A percentile compares a stretch with the other conserved stretches of the same genome.
Evolutionary conservation across 2,113 vertebrate species (phyloP).

Genomic region (Corvus cornix): DNA sequence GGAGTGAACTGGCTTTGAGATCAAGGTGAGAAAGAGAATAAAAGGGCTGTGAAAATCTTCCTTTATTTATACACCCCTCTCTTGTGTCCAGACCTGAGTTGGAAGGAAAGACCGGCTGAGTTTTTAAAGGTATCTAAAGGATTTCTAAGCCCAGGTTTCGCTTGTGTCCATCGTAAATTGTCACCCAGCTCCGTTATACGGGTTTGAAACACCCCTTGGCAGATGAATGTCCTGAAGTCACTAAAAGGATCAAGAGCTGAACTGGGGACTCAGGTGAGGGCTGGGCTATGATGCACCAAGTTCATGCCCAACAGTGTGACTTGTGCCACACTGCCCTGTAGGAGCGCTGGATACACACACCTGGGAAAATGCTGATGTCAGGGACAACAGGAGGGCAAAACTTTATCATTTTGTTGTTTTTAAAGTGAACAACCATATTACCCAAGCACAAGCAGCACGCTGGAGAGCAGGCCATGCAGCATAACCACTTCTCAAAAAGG

Average conservation of each 20-base stretch:
- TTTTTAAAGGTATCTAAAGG: not conserved
- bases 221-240: not conserved
- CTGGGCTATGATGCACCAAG: not conserved
- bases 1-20: not conserved
- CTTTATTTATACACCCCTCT: not conserved
- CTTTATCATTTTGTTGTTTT: not conserved
- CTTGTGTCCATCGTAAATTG: not conserved
- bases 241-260: not conserved
- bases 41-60: not conserved
- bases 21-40: not conserved
- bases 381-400: not conserved
- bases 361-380: not conserved
- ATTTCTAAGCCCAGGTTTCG: not conserved
- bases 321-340: not conserved
- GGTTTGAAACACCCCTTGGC: not conserved
- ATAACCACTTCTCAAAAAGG: not conserved
- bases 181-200: not conserved
- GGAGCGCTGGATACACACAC: not conserved
- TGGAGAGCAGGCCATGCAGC: not conserved
- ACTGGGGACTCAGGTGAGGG: not conserved
- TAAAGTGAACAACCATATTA: not conserved
- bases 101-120: not conserved
- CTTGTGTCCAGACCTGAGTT: not conserved
- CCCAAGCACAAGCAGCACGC: not conserved
- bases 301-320: fast-evolving